Evolutionary conservation across 2,113 vertebrate genomes (phyloP).

Genomic region (Mus pahari): DNA sequence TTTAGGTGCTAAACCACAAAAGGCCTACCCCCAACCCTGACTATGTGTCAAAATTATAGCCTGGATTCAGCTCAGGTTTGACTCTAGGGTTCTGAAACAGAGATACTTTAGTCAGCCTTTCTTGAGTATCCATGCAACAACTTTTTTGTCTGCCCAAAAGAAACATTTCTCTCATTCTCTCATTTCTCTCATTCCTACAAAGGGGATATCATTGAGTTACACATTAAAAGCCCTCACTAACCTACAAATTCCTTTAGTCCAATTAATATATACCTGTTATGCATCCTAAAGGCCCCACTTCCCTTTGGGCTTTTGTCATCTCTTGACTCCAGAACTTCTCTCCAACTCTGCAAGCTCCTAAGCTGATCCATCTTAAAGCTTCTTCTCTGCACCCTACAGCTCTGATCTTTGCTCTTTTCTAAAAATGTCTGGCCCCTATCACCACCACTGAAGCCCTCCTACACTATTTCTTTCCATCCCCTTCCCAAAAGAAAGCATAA

Average conservation of each 20-base stretch:
- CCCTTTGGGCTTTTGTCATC: neutral
- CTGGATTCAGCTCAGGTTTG: neutral
- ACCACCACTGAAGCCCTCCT: accelerated
- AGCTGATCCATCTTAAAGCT: too few species aligned
- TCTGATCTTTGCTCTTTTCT: neutral
- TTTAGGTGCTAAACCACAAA: neutral
- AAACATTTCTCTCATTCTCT: neutral
- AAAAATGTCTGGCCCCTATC: too few species aligned
- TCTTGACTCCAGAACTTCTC: neutral
- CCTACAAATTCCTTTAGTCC: neutral
- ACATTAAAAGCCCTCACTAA: neutral
- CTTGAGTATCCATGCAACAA: neutral
- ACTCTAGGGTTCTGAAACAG: neutral
- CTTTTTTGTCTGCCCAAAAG: neutral
- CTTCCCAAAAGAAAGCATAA: neutral
- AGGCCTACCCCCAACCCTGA: neutral
- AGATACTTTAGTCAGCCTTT: neutral
- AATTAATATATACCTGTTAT: neutral
- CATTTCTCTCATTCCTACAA: neutral
- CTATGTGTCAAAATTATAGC: neutral
- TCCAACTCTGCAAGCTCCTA: neutral
- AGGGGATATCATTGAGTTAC: neutral
- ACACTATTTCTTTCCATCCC: neutral
- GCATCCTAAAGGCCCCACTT: neutral
- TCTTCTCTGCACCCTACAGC: neutral